Percentiles rank a stretch among this genome's conserved stretches.
These are phyloP conservation scores for Brachypterus glaber DNA, from an alignment of 2,888 invertebrate species.

Conservation along the genomic window DNA sequence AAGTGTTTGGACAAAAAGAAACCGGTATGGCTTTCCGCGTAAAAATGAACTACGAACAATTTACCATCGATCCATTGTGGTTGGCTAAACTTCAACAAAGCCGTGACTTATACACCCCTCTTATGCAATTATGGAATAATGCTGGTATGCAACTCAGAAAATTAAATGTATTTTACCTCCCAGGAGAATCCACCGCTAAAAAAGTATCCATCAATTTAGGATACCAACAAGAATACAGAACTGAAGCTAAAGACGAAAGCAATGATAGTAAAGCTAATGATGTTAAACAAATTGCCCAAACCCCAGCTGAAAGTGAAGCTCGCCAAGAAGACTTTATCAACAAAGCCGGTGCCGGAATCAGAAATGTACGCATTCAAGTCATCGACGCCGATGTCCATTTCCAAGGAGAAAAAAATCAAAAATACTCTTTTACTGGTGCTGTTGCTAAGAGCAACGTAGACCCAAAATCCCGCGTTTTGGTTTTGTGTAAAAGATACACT, in stretches of 20 bases:
- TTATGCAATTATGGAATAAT: no score
- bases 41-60: constrained; percentile 45
- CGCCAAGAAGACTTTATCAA: constrained; percentile 47
- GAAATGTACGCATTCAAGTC: constrained; percentile 43
- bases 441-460: constrained; percentile 48
- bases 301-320: constrained; percentile 37
- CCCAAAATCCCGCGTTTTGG: constrained; percentile 44
- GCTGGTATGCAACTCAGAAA: no score
- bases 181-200: constrained; percentile 19
- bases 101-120: constrained; percentile 27
- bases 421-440: constrained; percentile 47
- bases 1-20: constrained; percentile 40
- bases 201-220: constrained; percentile 20
- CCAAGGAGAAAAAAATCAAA: constrained; percentile 44
- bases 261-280: constrained; percentile 17
- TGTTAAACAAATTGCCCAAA: constrained; percentile 28
- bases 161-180: constrained; percentile 42
- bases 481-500: constrained; percentile 40
- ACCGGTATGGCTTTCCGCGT: constrained; percentile 48
- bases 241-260: constrained; percentile 15
- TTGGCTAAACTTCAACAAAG: constrained; percentile 30
- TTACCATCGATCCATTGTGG: constrained; percentile 38
- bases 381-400: constrained; percentile 49
- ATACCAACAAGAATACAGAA: constrained; percentile 21
- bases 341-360: constrained; percentile 48